Evolutionary conservation across 2,888 invertebrate genomes (phyloP).

Genomic region (Pyrgus malvae): DNA sequence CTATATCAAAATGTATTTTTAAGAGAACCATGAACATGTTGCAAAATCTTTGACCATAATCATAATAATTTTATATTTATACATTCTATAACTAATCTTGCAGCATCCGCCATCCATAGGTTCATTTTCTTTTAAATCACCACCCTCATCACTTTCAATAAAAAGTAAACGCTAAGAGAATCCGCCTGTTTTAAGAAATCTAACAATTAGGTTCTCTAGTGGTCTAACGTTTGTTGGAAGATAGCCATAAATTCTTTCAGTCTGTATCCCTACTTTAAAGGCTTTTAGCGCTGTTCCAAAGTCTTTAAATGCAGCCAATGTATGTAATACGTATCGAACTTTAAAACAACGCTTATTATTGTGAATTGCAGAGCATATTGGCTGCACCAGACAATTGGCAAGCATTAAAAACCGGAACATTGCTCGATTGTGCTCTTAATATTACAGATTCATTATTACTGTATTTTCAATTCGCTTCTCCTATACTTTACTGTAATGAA

Average conservation of each 20-base stretch:
- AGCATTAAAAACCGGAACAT: slow-evolving; percentile 4
- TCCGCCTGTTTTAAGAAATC: too few species aligned
- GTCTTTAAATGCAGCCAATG: background rate
- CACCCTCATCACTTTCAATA: too few species aligned
- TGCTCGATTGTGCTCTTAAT: background rate
- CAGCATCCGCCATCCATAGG: too few species aligned
- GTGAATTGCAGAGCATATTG: background rate
- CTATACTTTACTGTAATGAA: slow-evolving; percentile 8
- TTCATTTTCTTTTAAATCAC: too few species aligned
- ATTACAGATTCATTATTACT: slow-evolving; percentile 6
- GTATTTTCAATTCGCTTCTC: too few species aligned
- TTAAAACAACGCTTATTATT: background rate
- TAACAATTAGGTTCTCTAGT: too few species aligned
- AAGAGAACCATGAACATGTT: too few species aligned
- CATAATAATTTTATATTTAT: too few species aligned
- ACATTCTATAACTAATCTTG: too few species aligned
- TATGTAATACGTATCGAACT: background rate
- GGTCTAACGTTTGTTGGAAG: background rate
- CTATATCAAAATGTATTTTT: too few species aligned
- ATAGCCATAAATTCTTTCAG: background rate
- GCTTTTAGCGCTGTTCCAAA: background rate
- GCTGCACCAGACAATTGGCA: background rate
- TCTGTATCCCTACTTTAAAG: slow-evolving; percentile 1
- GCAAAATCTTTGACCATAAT: too few species aligned
- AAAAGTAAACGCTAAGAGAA: too few species aligned